phyloP scores from a whole-genome alignment of 2,797 vertebrate species.

The Acropternis orthonyx region DNA sequence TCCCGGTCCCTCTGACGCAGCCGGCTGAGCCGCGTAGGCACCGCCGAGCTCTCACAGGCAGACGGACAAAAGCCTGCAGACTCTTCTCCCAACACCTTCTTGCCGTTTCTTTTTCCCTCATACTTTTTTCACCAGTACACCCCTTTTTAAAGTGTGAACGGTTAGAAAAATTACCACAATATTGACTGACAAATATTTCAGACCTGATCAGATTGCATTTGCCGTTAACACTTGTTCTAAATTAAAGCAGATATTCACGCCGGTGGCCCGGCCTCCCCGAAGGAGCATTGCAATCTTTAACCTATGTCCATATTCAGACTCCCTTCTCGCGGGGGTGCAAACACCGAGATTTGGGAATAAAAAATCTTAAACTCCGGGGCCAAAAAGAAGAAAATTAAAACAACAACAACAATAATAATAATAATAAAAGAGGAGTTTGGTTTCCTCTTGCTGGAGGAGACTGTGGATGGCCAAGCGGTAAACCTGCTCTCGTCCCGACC shows the following conservation, averaged over 20 bases:
- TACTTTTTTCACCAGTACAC: not conserved
- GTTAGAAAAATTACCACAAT: not conserved
- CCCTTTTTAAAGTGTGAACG: not conserved
- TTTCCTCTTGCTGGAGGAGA: not conserved
- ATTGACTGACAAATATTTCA: not conserved
- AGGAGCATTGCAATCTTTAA: not conserved
- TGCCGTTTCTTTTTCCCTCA: no score
- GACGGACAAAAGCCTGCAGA: not conserved
- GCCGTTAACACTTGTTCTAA: conserved; percentile 21
- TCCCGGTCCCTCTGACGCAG: not conserved
- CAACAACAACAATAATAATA: not conserved
- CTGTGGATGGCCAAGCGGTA: not conserved
- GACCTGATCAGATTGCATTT: not conserved
- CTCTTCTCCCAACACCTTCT: not conserved
- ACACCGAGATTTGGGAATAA: not conserved
- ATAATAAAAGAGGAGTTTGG: no score
- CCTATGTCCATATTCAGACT: not conserved
- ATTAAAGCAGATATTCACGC: not conserved
- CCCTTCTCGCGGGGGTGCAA: not conserved
- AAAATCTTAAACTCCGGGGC: not conserved
- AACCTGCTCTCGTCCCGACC: not conserved
- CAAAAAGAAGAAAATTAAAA: not conserved
- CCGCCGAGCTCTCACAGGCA: not conserved
- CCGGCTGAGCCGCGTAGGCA: not conserved
- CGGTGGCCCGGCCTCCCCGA: not conserved